Evolutionary conservation across 2,113 vertebrate species (phyloP).

Genomic region (Pelvicachromis taeniatus): DNA sequence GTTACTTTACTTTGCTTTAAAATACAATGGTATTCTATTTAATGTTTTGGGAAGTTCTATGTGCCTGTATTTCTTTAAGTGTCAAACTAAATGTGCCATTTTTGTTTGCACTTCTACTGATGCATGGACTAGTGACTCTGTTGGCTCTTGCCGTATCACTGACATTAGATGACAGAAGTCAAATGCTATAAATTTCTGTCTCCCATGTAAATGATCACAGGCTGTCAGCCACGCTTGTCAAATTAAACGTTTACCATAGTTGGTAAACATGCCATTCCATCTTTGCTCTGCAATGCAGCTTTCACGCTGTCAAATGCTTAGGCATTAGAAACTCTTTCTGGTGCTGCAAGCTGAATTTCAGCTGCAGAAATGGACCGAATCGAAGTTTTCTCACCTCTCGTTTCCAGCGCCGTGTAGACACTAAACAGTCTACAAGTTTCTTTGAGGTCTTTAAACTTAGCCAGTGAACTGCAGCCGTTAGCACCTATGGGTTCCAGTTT

Average conservation of each 20-base stretch:
- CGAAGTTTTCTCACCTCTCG: conserved; percentile 10
- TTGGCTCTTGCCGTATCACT: conserved; percentile 13
- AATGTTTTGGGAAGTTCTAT: not conserved
- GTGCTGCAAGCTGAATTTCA: not conserved
- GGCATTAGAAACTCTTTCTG: conserved; percentile 9
- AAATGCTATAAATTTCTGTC: conserved; percentile 36
- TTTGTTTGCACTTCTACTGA: not conserved
- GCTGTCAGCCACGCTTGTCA: conserved; percentile 43
- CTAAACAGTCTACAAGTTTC: not conserved
- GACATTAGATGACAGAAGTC: conserved; percentile 42
- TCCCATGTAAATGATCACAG: conserved; percentile 42
- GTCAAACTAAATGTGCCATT: not conserved
- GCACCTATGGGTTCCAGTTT: conserved; percentile 40
- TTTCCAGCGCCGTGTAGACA: not conserved
- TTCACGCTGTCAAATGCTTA: conserved; percentile 17
- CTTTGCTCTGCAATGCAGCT: conserved; percentile 31
- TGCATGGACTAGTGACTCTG: not conserved
- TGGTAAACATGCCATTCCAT: conserved; percentile 49
- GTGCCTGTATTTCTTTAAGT: not conserved
- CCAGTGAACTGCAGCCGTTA: conserved; percentile 21
- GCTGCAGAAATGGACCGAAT: not conserved
- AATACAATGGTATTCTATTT: not conserved
- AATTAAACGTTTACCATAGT: conserved; percentile 45
- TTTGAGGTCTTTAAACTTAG: conserved; percentile 11
- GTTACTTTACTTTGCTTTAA: not conserved